phyloP scores from a whole-genome alignment of 2,888 invertebrate genomes.

The Adelognathus sp. region DNA sequence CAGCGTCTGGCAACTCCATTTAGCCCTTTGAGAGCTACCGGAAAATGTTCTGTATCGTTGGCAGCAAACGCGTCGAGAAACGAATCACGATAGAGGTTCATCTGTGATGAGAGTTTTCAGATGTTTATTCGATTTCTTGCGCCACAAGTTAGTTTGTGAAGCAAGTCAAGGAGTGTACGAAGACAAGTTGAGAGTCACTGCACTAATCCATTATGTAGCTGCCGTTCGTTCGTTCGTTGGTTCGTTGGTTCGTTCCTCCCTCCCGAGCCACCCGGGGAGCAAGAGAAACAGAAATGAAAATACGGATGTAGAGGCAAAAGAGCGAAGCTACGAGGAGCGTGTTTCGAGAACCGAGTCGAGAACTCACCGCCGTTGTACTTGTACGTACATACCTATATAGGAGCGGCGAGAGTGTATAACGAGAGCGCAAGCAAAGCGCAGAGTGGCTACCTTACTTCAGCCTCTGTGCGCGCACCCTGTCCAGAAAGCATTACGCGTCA shows the following conservation, averaged over 20 bases:
- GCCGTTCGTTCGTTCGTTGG: constrained; percentile 27
- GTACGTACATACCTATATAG: too few species aligned
- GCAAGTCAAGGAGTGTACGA: neutral
- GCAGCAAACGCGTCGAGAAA: too few species aligned
- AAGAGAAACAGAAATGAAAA: constrained; percentile 2
- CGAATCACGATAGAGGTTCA: too few species aligned
- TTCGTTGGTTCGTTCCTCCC: too few species aligned
- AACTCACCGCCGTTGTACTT: neutral
- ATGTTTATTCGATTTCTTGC: too few species aligned
- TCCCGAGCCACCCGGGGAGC: neutral
- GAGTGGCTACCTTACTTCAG: constrained; percentile 8
- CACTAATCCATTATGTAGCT: constrained; percentile 30
- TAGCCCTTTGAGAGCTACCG: neutral
- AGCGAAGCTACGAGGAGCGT: neutral
- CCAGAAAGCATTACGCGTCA: constrained; percentile 61
- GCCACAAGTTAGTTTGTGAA: neutral
- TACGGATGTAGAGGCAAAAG: neutral
- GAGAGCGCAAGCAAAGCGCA: neutral
- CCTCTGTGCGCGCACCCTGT: constrained; percentile 25
- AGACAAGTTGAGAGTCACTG: constrained; percentile 29
- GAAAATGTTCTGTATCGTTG: neutral
- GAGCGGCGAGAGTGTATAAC: constrained; percentile 17
- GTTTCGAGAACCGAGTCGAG: constrained; percentile 1
- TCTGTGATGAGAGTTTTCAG: too few species aligned
- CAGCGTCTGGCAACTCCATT: neutral